Conservation (phyloP, 2,797 vertebrate genomes). For the Peromyscus nudipes region DNA sequence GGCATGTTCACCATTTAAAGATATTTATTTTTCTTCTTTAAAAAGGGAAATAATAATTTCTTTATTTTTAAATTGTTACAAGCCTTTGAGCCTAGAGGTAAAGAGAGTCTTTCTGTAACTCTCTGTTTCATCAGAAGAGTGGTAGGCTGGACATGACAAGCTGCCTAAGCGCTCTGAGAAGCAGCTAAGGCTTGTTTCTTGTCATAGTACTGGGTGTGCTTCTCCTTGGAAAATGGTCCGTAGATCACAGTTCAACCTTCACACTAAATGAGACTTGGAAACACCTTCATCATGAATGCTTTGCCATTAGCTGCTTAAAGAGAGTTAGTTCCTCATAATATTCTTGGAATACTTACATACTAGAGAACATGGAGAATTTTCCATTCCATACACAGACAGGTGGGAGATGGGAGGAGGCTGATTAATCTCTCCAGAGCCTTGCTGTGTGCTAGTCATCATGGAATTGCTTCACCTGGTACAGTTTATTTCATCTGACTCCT, state of each 20-base stretch:
- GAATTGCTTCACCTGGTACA: neutral
- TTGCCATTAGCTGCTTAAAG: neutral
- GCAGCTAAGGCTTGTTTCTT: neutral
- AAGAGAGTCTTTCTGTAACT: neutral
- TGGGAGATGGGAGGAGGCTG: neutral
- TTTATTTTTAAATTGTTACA: neutral
- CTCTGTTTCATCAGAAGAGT: neutral
- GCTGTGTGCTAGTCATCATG: neutral
- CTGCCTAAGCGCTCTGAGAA: neutral
- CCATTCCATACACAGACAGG: neutral
- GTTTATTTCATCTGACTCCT: neutral
- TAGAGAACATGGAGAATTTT: neutral
- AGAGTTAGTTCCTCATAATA: neutral
- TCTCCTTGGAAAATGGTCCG: neutral
- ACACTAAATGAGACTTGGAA: neutral
- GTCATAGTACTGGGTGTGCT: neutral
- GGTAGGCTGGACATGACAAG: neutral
- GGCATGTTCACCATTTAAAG: neutral
- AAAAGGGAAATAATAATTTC: neutral
- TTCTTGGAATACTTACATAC: neutral
- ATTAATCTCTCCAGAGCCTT: neutral
- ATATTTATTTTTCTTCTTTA: neutral
- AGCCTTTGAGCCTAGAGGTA: neutral
- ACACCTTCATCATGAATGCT: neutral
- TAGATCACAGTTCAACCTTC: neutral